phyloP scores from a whole-genome alignment of 2,888 invertebrate genomes.

The Phaonia tiefii region DNA sequence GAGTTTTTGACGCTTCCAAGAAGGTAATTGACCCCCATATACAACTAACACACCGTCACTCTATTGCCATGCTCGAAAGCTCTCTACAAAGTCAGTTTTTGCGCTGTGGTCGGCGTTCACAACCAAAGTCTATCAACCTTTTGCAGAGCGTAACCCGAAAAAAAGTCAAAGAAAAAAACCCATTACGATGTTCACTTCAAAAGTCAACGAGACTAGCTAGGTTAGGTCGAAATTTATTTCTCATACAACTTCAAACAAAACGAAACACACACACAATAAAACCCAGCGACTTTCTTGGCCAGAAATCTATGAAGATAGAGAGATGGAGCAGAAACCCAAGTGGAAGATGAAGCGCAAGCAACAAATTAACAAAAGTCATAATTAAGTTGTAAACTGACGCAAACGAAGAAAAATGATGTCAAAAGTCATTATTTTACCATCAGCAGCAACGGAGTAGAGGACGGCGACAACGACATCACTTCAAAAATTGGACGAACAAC shows the following conservation, averaged over 20 bases:
- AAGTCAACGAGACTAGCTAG: neutral
- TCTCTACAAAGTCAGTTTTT: neutral
- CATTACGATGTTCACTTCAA: slow-evolving; percentile 19
- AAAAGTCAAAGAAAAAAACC: slow-evolving; percentile 5
- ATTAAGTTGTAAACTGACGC: slow-evolving; percentile 47
- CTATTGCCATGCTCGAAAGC: neutral
- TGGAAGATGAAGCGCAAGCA: slow-evolving; percentile 26
- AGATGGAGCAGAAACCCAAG: neutral
- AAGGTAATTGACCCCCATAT: neutral
- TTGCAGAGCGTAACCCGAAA: neutral
- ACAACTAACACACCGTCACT: neutral
- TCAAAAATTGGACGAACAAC: slow-evolving; percentile 9
- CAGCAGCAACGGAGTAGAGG: neutral
- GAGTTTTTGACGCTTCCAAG: neutral
- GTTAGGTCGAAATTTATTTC: slow-evolving; percentile 14
- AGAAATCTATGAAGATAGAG: slow-evolving; percentile 10
- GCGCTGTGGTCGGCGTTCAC: neutral
- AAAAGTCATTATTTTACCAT: slow-evolving; percentile 56
- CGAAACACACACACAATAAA: neutral
- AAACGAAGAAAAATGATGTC: slow-evolving; percentile 49
- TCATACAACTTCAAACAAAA: slow-evolving; percentile 20
- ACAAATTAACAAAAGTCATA: slow-evolving; percentile 43
- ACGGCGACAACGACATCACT: slow-evolving; percentile 7
- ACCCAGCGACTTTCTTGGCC: slow-evolving; percentile 21
- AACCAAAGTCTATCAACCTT: neutral